phyloP scores from a whole-genome alignment of 2,888 invertebrate genomes.

The Diadegma fenestrale region DNA sequence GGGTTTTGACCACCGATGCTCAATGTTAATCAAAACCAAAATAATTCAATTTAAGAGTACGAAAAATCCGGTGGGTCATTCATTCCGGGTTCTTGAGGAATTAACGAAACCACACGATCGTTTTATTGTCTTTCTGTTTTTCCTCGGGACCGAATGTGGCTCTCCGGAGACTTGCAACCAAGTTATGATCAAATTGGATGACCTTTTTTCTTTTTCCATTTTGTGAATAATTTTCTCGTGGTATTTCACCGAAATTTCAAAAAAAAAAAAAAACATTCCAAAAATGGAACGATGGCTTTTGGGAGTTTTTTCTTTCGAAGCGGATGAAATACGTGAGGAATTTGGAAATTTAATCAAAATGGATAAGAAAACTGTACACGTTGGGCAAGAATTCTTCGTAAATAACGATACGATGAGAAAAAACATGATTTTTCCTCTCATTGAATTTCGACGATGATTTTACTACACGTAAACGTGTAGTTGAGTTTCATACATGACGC shows the following conservation, averaged over 20 bases:
- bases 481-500: conserved; percentile 59
- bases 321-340: not conserved
- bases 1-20: conserved; percentile 58
- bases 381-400: not conserved
- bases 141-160: not conserved
- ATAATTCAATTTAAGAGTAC: conserved; percentile 47
- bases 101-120: not conserved
- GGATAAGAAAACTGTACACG: not conserved
- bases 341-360: not conserved
- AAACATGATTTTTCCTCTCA: not conserved
- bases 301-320: not conserved
- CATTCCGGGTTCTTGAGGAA: not conserved
- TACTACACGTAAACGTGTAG: conserved; percentile 28
- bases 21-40: conserved; percentile 70
- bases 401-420: not conserved
- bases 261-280: not conserved
- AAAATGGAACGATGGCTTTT: not conserved
- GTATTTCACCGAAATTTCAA: not conserved
- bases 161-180: conserved; percentile 31
- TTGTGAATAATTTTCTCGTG: not conserved
- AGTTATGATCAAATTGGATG: conserved; percentile 6
- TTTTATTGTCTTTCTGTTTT: conserved; percentile 5
- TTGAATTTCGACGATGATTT: conserved; percentile 36
- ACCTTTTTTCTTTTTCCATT: not conserved
- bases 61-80: not conserved